Evolutionary conservation across 2,797 vertebrate genomes (phyloP), one percentile per base, ranked within the genome.

Genomic region (Chlorospingus flavigularis): DNA sequence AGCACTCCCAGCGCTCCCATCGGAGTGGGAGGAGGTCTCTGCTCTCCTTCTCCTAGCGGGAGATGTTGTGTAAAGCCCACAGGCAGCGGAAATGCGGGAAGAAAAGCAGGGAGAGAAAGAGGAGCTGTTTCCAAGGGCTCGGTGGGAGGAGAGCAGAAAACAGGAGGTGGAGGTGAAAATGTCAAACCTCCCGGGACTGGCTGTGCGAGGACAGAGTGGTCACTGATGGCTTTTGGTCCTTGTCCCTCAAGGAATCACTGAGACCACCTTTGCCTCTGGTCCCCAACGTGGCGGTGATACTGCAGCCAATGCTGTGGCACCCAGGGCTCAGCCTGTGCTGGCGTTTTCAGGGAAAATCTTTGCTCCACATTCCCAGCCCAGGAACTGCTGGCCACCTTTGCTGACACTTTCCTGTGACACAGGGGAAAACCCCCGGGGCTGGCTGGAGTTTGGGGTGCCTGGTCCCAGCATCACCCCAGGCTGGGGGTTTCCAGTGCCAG

Each of bases 101-200:
- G 62, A 75, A 66, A 89, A 66, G 42, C 50, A 66, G 61, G 13
- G 88, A 71, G 73, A 76, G 86, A 60, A 70, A 86, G 35, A 75
- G 67, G 75, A 90, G 94, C 95, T 1, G 62, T 63, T 88, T 80
- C 83, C 88, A 92, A 75, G 84, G 11, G 1, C 80, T 4, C 39
- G 57, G 67, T 60, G 89, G 91, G 88, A 89, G 86, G 86, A 80
- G 80, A 84, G 74, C 80, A 86, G 80, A 75, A 86, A 90, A 86
- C 84, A 91, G 94, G 96, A 93, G 91, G 65, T 76, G 65, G 70
- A 80, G 91, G 95, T 96, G 94, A 84, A 94, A 94, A 92, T 79
- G 87, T 87, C 84, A 85, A 76, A 37, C 19, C 62, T 48, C 86
- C 74, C 23, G 1, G 57, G 33, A 26, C 55, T 25, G 45, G 26